phyloP scores from a whole-genome alignment of 1,140 invertebrate genomes.

The Phortica variegata region DNA sequence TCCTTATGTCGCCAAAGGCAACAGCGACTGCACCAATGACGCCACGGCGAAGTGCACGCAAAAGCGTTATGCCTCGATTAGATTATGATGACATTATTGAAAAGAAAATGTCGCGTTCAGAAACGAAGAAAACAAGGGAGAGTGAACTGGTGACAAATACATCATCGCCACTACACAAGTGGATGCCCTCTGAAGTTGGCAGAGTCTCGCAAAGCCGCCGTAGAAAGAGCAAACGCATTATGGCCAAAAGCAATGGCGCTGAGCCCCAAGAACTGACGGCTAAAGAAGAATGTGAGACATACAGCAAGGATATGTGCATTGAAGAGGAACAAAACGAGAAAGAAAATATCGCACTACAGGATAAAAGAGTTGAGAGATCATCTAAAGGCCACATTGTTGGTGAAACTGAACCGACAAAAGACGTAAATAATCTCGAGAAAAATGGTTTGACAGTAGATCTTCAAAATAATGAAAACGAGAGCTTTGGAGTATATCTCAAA shows the following conservation, averaged over 20 bases:
- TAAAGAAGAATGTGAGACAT: not conserved
- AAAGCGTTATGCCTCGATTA: constrained; percentile 35
- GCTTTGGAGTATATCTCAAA: constrained; percentile 11
- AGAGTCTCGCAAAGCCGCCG: constrained; percentile 25
- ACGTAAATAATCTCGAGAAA: too few species aligned
- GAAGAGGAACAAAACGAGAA: not conserved
- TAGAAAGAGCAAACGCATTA: constrained; percentile 19
- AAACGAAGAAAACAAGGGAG: constrained; percentile 5
- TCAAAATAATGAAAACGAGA: too few species aligned
- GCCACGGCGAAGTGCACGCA: constrained; percentile 36
- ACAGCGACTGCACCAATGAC: constrained; percentile 5
- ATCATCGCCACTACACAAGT: constrained; percentile 26
- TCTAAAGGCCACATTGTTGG: too few species aligned
- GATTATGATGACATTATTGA: constrained; percentile 45
- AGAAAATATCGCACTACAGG: not conserved
- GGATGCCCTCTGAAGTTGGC: constrained; percentile 30
- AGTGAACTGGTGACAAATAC: not conserved
- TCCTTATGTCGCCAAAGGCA: constrained; percentile 7
- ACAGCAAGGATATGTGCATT: too few species aligned
- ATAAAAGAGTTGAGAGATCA: too few species aligned
- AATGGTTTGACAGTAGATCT: too few species aligned
- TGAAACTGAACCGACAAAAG: too few species aligned
- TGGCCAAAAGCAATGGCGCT: too few species aligned
- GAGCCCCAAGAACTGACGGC: constrained; percentile 11
- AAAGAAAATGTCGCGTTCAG: constrained; percentile 16